These are phyloP conservation scores for Sula dactylatra DNA, from an alignment of 2,113 vertebrate genomes.

Conservation along the genomic window DNA sequence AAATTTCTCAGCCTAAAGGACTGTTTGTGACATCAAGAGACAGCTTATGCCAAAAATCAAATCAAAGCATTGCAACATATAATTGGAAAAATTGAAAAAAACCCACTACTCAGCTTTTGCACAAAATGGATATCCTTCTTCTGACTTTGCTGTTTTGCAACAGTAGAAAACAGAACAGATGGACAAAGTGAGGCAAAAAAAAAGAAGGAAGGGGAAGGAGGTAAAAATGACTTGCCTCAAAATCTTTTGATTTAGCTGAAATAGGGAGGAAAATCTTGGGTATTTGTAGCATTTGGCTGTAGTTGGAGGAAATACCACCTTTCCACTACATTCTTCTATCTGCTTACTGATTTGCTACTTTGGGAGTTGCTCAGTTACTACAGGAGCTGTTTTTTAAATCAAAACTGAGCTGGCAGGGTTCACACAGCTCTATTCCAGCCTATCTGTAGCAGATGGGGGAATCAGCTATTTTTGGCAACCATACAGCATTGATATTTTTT, in stretches of 20 bases:
- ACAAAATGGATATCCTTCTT: neutral
- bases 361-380: neutral
- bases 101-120: accelerated
- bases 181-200: neutral
- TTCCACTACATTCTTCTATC: neutral
- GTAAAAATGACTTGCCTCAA: neutral
- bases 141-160: neutral
- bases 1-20: neutral
- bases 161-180: neutral
- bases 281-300: neutral
- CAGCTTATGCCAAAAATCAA: neutral
- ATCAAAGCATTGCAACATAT: neutral
- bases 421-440: neutral
- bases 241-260: neutral
- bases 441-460: neutral
- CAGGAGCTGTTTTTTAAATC: neutral
- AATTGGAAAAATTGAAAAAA: neutral
- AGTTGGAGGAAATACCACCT: neutral
- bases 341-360: neutral
- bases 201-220: neutral
- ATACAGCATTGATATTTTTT: neutral
- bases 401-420: neutral
- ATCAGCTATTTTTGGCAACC: constrained; percentile 13
- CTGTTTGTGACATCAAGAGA: neutral
- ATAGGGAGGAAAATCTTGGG: neutral